Conservation (phyloP, 2,113 vertebrate species). For the Circaetus gallicus region DNA sequence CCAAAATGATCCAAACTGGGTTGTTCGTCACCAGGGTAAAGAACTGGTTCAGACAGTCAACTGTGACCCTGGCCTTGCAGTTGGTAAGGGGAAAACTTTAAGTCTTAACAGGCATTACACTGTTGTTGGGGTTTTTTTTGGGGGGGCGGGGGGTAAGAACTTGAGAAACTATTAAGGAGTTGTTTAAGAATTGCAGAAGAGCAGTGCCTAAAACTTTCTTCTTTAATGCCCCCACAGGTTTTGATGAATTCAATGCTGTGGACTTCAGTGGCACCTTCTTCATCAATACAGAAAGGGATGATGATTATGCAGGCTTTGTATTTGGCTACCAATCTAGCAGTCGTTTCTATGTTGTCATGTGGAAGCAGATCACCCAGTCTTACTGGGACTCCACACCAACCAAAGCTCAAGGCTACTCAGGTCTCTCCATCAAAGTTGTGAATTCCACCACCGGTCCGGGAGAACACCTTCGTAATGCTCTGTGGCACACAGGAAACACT, state of each 20-base stretch:
- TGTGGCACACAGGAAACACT: conserved; percentile 98
- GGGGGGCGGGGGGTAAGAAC: not conserved
- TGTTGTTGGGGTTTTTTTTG: not conserved
- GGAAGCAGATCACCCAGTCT: conserved; percentile 98
- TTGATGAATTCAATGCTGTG: conserved; percentile 94
- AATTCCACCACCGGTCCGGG: conserved; percentile 98
- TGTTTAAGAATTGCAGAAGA: not conserved
- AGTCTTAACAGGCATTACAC: not conserved
- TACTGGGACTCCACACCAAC: conserved; percentile 94
- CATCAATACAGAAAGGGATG: conserved; percentile 96
- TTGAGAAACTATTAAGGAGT: not conserved
- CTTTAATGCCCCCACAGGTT: conserved; percentile 75
- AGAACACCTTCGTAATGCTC: conserved; percentile 94
- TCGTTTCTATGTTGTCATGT: conserved; percentile 98
- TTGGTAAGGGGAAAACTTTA: conserved; percentile 77
- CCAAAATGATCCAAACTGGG: conserved; percentile 98
- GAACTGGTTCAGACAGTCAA: conserved; percentile 98
- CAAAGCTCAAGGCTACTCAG: conserved; percentile 94
- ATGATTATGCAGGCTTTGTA: conserved; percentile 97
- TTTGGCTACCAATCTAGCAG: conserved; percentile 98
- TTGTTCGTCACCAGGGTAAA: conserved; percentile 97
- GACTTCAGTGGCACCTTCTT: conserved; percentile 99
- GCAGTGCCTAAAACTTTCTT: not conserved
- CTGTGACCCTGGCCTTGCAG: conserved; percentile 96
- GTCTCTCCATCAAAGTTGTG: conserved; percentile 96